Percentiles rank a stretch among this genome's conserved stretches.
phyloP scores from a whole-genome alignment of 2,888 invertebrate species.

The Rhogogaster chlorosoma region DNA sequence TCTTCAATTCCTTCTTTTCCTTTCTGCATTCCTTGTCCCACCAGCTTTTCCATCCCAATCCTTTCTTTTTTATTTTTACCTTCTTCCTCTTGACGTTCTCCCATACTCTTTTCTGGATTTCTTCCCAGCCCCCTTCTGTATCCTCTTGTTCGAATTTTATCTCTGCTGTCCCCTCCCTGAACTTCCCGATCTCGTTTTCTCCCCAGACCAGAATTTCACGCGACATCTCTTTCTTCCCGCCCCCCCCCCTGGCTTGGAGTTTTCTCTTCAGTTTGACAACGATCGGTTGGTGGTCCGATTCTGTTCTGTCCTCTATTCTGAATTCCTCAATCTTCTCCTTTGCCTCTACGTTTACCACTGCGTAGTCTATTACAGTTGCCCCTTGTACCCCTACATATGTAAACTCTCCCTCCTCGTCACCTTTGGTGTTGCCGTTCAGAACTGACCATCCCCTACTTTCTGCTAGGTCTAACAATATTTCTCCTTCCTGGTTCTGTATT shows the following conservation, averaged over 20 bases:
- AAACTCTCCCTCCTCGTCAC: constrained; percentile 54
- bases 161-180: too few relatives aligned
- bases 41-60: not conserved
- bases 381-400: constrained; percentile 48
- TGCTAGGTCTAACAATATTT: not conserved
- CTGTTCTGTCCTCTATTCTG: constrained; percentile 16
- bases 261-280: not conserved
- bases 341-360: constrained; percentile 17
- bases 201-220: too few relatives aligned
- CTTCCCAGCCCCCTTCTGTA: too few relatives aligned
- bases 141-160: too few relatives aligned
- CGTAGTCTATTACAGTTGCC: constrained; percentile 52
- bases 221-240: constrained; percentile 40
- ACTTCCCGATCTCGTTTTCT: not conserved
- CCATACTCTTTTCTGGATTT: not conserved
- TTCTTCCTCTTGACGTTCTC: not conserved
- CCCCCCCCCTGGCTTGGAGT: not conserved
- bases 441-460: constrained; percentile 54
- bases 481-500: constrained; percentile 50
- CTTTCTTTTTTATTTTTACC: too few relatives aligned
- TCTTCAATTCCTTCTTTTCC: not conserved
- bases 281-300: constrained; percentile 44
- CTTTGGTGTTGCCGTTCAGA: constrained; percentile 51
- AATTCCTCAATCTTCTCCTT: constrained; percentile 11
- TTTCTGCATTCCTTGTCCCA: not conserved